Evolutionary conservation across 37 sponge, comb jelly and placozoan species (phyloP), one percentile per base, ranked within the genome.

Genomic region (Sycon ciliatum): DNA sequence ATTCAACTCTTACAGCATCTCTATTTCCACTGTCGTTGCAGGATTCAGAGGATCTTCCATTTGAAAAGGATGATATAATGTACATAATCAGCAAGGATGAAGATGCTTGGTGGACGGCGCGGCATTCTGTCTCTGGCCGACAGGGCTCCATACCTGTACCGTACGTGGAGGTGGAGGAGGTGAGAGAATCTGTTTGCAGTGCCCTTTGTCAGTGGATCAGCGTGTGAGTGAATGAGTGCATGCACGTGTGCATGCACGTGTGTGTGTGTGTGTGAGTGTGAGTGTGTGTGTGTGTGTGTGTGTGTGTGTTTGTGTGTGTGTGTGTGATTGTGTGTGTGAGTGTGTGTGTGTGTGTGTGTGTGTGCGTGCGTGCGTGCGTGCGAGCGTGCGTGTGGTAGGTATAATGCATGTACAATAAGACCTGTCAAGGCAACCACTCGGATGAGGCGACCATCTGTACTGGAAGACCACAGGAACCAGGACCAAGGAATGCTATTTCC

Each of bases 51-150:
- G 97, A 95, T 66, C 75, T 95, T 1, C 72, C 56, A 20, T 95
- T 95, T 70, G 82, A 82, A 58, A 95, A 95, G 31, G 92, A 87
- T 11, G 97, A 95, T 23, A 67, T 80, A 4, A 78, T 95, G 86
- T 71, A 63, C 38, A 85, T 95, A 30, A 40, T 95, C 4, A 65
- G 86, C 33, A 95, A 91, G 55, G 90, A 91, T 26, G 92, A 95
- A 56, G 97, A 90, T 11, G 81, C 85, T 26, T 95, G 97, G 97
- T 95, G 92, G 92, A 81, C 69, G 69, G 97, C 86, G 0, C 72
- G 42, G 29, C 90, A 95, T 52, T 38, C 34, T 29, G 86, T 87
- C 63, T n/a, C n/a, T n/a, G 97, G 97, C 11, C 74, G 89, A 61
- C 49, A 27, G 11, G 97, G 97, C 2, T 79, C 79, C 36, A 88